Conservation (phyloP, 30 jellyfish, hydroid and myxozoan species). For the Turritopsis rubra region DNA sequence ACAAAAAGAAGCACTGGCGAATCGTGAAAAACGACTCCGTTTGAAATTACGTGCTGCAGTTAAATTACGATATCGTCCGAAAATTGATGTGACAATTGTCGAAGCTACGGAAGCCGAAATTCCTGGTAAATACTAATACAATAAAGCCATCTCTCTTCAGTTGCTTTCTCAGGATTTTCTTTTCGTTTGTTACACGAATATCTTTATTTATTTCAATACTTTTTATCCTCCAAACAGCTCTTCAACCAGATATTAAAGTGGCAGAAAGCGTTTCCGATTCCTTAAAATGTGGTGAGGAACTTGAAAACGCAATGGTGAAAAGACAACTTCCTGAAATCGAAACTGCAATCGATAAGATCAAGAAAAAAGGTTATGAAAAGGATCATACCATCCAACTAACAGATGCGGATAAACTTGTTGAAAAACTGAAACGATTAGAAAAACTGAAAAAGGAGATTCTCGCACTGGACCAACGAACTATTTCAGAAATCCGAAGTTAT, state of each 20-base stretch:
- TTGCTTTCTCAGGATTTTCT: neutral
- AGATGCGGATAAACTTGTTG: constrained; percentile 64
- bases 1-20: constrained; percentile 50
- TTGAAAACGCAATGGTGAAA: constrained; percentile 72
- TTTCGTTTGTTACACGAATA: too few relatives aligned
- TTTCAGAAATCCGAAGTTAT: constrained; percentile 80
- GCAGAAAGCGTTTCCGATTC: constrained; percentile 61
- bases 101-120: constrained; percentile 82
- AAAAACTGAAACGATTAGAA: constrained; percentile 60
- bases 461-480: constrained; percentile 81
- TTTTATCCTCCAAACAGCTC: too few relatives aligned
- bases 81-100: constrained; percentile 41
- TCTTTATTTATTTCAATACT: too few relatives aligned
- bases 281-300: constrained; percentile 61
- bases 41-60: constrained; percentile 63
- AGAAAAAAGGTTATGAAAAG: constrained; percentile 53
- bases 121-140: constrained; percentile 49
- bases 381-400: constrained; percentile 52
- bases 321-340: constrained; percentile 75
- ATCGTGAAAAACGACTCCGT: constrained; percentile 62
- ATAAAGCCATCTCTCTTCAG: too few relatives aligned
- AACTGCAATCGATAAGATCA: constrained; percentile 54
- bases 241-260: constrained; percentile 52
- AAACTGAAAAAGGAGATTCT: constrained; percentile 67
- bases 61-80: constrained; percentile 42